phyloP scores from a whole-genome alignment of 2,113 vertebrate species.

The Thryonomys swinderianus region DNA sequence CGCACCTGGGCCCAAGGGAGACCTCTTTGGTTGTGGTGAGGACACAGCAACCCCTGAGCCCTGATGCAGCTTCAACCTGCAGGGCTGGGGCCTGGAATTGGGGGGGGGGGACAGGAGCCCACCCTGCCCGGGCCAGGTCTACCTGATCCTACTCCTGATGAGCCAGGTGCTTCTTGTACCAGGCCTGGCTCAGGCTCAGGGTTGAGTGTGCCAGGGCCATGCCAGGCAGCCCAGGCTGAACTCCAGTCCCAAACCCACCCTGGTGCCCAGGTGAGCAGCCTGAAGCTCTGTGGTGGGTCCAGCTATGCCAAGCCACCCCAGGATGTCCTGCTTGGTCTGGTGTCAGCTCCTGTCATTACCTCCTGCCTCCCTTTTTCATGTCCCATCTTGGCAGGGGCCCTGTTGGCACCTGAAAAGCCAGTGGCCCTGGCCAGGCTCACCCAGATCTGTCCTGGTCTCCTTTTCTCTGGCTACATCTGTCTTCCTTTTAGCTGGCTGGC shows the following conservation, averaged over 20 bases:
- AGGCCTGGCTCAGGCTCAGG: fast-evolving
- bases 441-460: neutral
- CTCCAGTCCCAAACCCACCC: neutral
- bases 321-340: fast-evolving
- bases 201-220: fast-evolving
- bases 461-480: neutral
- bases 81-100: neutral
- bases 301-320: neutral
- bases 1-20: constrained; percentile 87
- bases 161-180: too few species aligned
- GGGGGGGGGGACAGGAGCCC: neutral
- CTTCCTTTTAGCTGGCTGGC: neutral
- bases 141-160: fast-evolving
- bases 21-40: fast-evolving
- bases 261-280: neutral
- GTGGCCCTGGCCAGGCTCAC: neutral
- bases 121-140: neutral
- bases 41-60: neutral
- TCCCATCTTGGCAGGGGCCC: fast-evolving
- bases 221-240: neutral
- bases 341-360: neutral
- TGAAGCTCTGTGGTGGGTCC: neutral
- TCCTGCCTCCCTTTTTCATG: neutral
- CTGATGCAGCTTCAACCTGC: neutral
- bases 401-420: neutral